These are phyloP conservation scores for Neomorphus geoffroyi DNA, from an alignment of 2,797 vertebrate species.

Conservation along the genomic window DNA sequence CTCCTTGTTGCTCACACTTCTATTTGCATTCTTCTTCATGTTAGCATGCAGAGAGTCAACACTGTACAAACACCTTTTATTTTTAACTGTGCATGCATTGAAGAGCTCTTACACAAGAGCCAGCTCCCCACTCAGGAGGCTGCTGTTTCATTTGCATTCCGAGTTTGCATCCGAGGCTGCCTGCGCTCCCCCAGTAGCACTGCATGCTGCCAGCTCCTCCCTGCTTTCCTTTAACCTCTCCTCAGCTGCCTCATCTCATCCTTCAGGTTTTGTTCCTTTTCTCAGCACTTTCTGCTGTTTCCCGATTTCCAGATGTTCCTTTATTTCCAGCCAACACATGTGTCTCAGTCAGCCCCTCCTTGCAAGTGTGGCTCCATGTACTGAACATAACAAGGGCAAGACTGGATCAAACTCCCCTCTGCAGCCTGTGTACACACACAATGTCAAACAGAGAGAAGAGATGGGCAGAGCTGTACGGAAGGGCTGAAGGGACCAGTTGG, in stretches of 20 bases:
- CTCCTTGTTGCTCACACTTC: not conserved
- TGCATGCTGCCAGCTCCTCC: not conserved
- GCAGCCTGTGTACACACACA: not conserved
- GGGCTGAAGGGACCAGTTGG: not conserved
- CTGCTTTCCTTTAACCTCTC: not conserved
- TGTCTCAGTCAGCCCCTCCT: not conserved
- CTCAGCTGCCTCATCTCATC: not conserved
- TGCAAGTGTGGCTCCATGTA: rapidly evolving
- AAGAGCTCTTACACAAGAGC: not conserved
- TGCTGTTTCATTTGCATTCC: not conserved
- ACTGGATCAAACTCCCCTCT: not conserved
- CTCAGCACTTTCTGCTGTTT: not conserved
- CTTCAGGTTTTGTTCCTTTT: not conserved
- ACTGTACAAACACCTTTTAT: not conserved
- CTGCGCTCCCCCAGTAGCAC: not conserved
- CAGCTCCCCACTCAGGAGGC: not conserved
- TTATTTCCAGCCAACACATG: not conserved
- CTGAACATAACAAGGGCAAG: not conserved
- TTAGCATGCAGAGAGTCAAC: rapidly evolving
- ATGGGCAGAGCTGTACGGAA: not conserved
- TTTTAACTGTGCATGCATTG: not conserved
- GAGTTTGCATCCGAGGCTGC: not conserved
- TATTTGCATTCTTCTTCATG: slow-evolving; percentile 13
- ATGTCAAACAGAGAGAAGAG: not conserved
- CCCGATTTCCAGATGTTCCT: not conserved